Conservation (phyloP, 2,888 invertebrate genomes). For the Metallyticus violacea region DNA sequence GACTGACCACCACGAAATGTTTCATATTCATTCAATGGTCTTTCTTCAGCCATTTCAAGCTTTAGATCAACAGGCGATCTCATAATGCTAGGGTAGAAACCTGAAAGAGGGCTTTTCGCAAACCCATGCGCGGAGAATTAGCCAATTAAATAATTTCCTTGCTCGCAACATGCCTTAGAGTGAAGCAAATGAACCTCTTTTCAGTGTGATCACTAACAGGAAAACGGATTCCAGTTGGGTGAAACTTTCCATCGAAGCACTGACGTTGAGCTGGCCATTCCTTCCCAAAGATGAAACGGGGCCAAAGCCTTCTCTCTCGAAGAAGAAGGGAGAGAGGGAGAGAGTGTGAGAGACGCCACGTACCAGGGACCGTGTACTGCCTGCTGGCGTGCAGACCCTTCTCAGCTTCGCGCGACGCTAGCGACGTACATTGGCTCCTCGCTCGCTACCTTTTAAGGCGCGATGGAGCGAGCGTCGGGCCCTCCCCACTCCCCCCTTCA, state of each 20-base stretch:
- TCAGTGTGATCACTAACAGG: not conserved
- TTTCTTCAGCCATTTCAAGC: too few relatives aligned
- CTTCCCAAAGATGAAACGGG: not conserved
- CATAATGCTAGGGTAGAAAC: too few relatives aligned
- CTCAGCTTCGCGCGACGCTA: not conserved
- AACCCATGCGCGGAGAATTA: too few relatives aligned
- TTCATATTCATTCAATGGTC: too few relatives aligned
- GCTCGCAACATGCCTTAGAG: too few relatives aligned
- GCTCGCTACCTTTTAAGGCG: slow-evolving; percentile 14
- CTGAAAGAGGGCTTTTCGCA: too few relatives aligned
- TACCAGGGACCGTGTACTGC: not conserved
- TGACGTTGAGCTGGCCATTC: too few relatives aligned
- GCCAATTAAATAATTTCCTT: too few relatives aligned
- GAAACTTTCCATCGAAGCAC: not conserved
- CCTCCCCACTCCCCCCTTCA: not conserved
- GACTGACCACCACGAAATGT: too few relatives aligned
- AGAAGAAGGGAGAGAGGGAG: not conserved
- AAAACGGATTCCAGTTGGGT: too few relatives aligned
- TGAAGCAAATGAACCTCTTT: too few relatives aligned
- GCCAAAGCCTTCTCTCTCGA: not conserved
- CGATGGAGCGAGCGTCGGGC: not conserved
- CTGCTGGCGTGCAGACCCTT: slow-evolving; percentile 10
- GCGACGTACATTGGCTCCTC: not conserved
- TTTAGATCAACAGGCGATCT: too few relatives aligned
- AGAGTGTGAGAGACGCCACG: not conserved